Percentiles rank a stretch among this genome's conserved stretches.
phyloP scores from a whole-genome alignment of 2,888 invertebrate species.

The Gandaritis pyraliata region DNA sequence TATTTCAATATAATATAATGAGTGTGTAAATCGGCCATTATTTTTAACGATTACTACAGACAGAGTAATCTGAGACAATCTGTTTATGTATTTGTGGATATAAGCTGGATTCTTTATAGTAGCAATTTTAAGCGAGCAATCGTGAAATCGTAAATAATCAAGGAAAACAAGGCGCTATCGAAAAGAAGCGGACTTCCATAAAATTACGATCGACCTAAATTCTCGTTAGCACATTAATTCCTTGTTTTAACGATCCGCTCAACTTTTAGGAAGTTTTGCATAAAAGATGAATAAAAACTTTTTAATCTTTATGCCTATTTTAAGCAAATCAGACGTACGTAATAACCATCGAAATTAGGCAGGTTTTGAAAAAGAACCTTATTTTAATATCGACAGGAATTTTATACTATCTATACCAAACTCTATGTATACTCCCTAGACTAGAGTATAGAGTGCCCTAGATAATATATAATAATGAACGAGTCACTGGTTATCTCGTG shows the following conservation, averaged over 20 bases:
- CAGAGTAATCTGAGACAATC: too few species aligned
- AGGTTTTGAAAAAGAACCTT: neutral
- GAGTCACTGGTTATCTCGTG: too few species aligned
- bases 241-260: slow-evolving; percentile 28
- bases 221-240: slow-evolving; percentile 22
- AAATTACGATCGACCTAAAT: slow-evolving; percentile 13
- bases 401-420: neutral
- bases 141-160: neutral
- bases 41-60: too few species aligned
- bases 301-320: slow-evolving; percentile 20
- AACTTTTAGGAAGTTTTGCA: slow-evolving; percentile 21
- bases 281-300: slow-evolving; percentile 25
- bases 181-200: slow-evolving; percentile 13
- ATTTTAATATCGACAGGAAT: neutral
- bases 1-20: neutral
- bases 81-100: too few species aligned
- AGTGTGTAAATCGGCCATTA: too few species aligned
- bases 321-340: slow-evolving; percentile 8
- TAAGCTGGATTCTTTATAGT: neutral
- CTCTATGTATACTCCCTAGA: neutral
- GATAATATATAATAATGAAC: too few species aligned
- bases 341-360: neutral
- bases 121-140: slow-evolving; percentile 3
- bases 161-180: slow-evolving; percentile 3
- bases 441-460: too few species aligned